Conservation (phyloP, 1,140 invertebrate species). For the Pararge aegeria region DNA sequence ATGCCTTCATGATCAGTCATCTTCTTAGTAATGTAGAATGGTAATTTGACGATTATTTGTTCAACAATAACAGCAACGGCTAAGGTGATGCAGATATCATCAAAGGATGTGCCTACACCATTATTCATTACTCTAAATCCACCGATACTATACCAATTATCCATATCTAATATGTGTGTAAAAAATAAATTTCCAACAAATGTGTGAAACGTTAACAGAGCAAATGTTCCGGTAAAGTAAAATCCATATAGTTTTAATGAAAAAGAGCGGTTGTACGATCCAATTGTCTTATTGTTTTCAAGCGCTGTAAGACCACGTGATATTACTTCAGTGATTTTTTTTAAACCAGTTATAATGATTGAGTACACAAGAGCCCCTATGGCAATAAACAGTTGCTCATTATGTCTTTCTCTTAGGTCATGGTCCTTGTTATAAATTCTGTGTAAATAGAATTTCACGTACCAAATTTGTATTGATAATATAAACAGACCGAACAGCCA, state of each 20-base stretch:
- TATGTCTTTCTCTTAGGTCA: background rate
- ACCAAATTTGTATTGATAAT: background rate
- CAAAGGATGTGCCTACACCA: background rate
- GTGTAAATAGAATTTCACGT: slow-evolving; percentile 2
- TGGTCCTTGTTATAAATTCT: background rate
- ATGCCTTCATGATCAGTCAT: slow-evolving; percentile 1
- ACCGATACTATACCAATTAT: background rate
- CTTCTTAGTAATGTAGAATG: background rate
- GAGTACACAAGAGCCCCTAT: slow-evolving; percentile 8
- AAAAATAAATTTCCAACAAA: slow-evolving; percentile 1
- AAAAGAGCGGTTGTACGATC: slow-evolving; percentile 21
- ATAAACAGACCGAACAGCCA: background rate
- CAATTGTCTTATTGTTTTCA: slow-evolving; percentile 23
- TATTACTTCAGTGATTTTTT: background rate
- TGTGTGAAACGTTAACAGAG: background rate
- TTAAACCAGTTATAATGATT: background rate
- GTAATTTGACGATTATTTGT: slow-evolving; percentile 9
- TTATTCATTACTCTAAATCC: slow-evolving; percentile 1
- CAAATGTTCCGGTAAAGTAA: slow-evolving; percentile 18
- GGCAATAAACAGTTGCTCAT: slow-evolving; percentile 9
- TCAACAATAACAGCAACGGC: slow-evolving; percentile 4
- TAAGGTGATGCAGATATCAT: slow-evolving; percentile 7
- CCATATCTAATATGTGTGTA: background rate
- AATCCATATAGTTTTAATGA: slow-evolving; percentile 20
- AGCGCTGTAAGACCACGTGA: slow-evolving; percentile 8